Base-by-base conservation (phyloP, 2,113 vertebrate species). In the Eublepharis macularius region DNA sequence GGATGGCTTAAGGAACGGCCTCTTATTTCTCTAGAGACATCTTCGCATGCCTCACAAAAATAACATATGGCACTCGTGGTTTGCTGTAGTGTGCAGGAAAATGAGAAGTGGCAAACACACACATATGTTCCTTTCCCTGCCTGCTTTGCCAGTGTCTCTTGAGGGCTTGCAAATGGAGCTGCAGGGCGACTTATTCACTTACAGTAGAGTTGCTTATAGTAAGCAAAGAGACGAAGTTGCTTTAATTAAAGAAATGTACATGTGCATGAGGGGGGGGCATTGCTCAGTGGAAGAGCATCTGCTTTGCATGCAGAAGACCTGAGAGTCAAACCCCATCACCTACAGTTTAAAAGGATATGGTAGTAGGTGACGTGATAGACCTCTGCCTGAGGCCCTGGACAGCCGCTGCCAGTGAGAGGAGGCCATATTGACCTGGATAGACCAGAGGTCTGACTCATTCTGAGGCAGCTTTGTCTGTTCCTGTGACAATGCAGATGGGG, bases 51-150 rank as follows among this genome's bases (percentile, higher is more conserved):
- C 4, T 63, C 60, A 63, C 1, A 39, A 83, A 84, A 86, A 45
- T 69, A 54, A 47, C 82, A 60, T 43, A 70, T 45, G 76, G 36
- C 68, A 14, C 89, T 91, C 24, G 32, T 43, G 21, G 29, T 43
- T 85, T 7, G 2, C 29, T 2, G 87, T 66, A n/a, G 14, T 74
- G 49, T 88, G 13, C 82, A 85, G 13, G 32, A 77, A 77, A 21
- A 81, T 66, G 13, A 12, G n/a, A 68, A 14, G 63, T 11, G 68
- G 57, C 36, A 41, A 77, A 21, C 45, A 84, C 34, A 17, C 60
- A 54, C 51, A 19, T 17, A 63, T 63, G 60, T 24, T 7, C 4
- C 57, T 60, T 24, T 26, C 57, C 26, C 57, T 70, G 10, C 47
- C 19, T 54, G 6, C 47, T 54, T 54, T 54, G 43, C n/a, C 45